A percentile compares a stretch with the other conserved stretches of the same genome.
phyloP scores from a whole-genome alignment of 2,797 vertebrate species.

The Helostoma temminkii region DNA sequence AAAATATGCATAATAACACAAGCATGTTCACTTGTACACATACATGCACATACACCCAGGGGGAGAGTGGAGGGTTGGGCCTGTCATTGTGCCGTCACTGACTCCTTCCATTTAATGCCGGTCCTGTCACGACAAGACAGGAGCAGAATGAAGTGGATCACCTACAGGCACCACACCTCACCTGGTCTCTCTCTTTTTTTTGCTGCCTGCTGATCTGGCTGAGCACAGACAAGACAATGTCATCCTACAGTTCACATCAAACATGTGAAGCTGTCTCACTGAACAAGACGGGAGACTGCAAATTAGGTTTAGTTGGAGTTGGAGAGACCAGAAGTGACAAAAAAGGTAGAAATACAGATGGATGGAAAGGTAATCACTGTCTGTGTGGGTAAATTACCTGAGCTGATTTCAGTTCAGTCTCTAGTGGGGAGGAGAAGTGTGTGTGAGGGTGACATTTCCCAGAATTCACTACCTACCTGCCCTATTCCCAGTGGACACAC shows the following conservation, averaged over 20 bases:
- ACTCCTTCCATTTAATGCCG: conserved; percentile 87
- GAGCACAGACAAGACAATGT: conserved; percentile 60
- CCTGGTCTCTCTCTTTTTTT: conserved; percentile 52
- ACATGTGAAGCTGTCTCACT: conserved; percentile 38
- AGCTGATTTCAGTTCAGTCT: conserved; percentile 82
- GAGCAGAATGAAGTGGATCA: conserved; percentile 90
- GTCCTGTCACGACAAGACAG: conserved; percentile 95
- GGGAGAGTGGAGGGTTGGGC: conserved; percentile 77
- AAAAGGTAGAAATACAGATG: conserved; percentile 10
- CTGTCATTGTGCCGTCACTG: conserved; percentile 93
- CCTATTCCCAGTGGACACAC: conserved; percentile 31
- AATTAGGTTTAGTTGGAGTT: conserved; percentile 40
- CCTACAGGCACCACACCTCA: conserved; percentile 91
- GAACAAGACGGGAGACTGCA: conserved; percentile 45
- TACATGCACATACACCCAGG: conserved; percentile 39
- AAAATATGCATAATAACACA: conserved; percentile 42
- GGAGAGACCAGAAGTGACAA: conserved; percentile 16
- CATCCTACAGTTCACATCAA: conserved; percentile 63
- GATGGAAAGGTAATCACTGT: conserved; percentile 69
- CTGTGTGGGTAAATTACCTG: conserved; percentile 77
- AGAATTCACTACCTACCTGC: conserved; percentile 55
- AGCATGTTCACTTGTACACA: conserved; percentile 24
- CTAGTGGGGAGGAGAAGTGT: conserved; percentile 42
- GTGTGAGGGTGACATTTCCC: conserved; percentile 65
- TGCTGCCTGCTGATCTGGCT: conserved; percentile 67